Conservation (phyloP, 2,888 invertebrate genomes). For the Perizoma affinitatum region DNA sequence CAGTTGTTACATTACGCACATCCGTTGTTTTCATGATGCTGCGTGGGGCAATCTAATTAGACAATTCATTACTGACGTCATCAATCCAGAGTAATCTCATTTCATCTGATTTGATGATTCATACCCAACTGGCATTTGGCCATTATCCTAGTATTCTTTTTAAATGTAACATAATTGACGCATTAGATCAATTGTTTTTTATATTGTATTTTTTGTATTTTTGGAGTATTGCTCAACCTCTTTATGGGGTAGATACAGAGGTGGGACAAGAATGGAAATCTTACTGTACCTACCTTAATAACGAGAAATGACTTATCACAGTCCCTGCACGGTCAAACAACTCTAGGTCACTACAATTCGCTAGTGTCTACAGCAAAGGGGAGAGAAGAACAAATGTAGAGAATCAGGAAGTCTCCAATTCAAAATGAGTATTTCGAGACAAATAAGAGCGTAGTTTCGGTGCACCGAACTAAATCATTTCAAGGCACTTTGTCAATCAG, state of each 20-base stretch:
- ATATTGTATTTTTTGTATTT: too few species aligned
- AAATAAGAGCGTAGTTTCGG: constrained; percentile 36
- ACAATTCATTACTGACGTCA: constrained; percentile 59
- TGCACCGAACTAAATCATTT: constrained; percentile 10
- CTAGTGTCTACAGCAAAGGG: constrained; percentile 26
- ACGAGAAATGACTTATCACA: too few species aligned
- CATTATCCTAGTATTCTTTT: too few species aligned
- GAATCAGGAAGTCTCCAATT: constrained; percentile 30
- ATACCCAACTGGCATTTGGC: not conserved
- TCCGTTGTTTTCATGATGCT: constrained; percentile 70
- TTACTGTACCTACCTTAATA: too few species aligned
- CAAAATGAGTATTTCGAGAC: constrained; percentile 17
- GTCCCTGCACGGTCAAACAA: constrained; percentile 6
- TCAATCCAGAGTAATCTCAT: constrained; percentile 39
- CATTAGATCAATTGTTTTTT: too few species aligned
- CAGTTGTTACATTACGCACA: constrained; percentile 66
- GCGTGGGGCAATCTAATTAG: constrained; percentile 72
- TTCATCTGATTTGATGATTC: constrained; percentile 39
- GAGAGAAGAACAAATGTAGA: constrained; percentile 12
- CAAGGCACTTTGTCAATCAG: constrained; percentile 64
- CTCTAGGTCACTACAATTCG: constrained; percentile 26
- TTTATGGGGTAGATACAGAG: too few species aligned
- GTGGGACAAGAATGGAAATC: too few species aligned
- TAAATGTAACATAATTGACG: too few species aligned
- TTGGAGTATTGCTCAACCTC: too few species aligned